Evolutionary conservation across 2,113 vertebrate genomes (phyloP), one percentile per base, ranked within the genome.

Genomic region (Psittacula cyanocephala): DNA sequence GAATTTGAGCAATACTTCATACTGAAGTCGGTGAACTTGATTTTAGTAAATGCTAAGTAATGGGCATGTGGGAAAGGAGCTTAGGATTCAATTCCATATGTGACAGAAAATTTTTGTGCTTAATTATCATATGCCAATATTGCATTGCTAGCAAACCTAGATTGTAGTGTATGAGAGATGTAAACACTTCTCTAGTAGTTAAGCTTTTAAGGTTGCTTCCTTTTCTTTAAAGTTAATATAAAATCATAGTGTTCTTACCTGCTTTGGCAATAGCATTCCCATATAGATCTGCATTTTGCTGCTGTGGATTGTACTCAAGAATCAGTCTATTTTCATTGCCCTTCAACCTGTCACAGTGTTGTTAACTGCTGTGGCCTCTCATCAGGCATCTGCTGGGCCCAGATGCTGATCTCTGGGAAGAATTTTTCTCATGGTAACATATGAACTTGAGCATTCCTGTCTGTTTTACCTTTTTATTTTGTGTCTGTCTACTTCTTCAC

Each of bases 311-410:
- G 33, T 47, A 3, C 28, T 55, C 1, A 1, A 62, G 41, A 50
- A 57, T 13, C 46, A 10, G 24, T 24, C 24, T 44, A 13, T 86
- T 68, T 68, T 31, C 47, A 13, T 35, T 62, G 65, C 62, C 81
- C 52, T 95, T 92, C 91, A 89, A 22, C 74, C 77, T 87, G 72
- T 79, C 47, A 20, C 28, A 13, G 29, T 29, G 68, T 5, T 69
- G 57, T 67, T 85, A 67, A 5, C 57, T 91, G 83, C 69, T 64
- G 37, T 84, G 95, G 76, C 64, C 69, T 70, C 82, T 90, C 80
- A 52, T 91, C 71, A 93, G 86, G 72, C 92, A 96, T 91, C 85
- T 95, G 88, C 76, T 52, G 82, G 82, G 64, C 88, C 90, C 91
- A 88, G 86, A 72, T 86, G 88, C 68, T 1, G 0, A 44, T 71